A percentile compares a stretch with the other conserved stretches of the same genome.
phyloP scores from a whole-genome alignment of 2,797 vertebrate genomes.

The Lutjanus argentimaculatus region DNA sequence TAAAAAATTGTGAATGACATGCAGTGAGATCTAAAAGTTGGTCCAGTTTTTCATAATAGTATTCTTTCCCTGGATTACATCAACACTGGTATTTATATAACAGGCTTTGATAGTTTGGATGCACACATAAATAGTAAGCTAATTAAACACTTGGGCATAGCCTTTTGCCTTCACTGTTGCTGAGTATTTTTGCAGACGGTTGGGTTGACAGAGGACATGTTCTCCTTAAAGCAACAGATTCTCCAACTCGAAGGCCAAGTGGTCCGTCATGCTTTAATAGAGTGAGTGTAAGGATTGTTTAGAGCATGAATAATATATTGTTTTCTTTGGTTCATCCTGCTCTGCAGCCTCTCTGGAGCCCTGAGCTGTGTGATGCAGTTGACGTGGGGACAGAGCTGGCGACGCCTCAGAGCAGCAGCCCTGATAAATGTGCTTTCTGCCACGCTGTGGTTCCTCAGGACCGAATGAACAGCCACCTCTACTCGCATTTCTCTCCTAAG shows the following conservation, averaged over 20 bases:
- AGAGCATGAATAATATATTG: conserved; percentile 74
- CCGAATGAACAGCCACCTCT: conserved; percentile 95
- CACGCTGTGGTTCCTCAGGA: conserved; percentile 92
- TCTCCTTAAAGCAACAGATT: conserved; percentile 55
- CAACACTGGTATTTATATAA: conserved; percentile 35
- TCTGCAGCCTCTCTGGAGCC: conserved; percentile 93
- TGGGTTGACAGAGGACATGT: conserved; percentile 37
- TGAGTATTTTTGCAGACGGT: conserved; percentile 32
- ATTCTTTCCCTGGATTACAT: conserved; percentile 35
- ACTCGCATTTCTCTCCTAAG: conserved; percentile 92
- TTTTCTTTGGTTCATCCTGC: conserved; percentile 80
- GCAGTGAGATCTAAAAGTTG: conserved; percentile 50
- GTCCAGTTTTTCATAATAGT: conserved; percentile 25
- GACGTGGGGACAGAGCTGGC: conserved; percentile 78
- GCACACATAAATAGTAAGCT: conserved; percentile 51
- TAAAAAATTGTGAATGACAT: conserved; percentile 65
- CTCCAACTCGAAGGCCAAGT: conserved; percentile 29
- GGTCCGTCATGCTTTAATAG: conserved; percentile 33
- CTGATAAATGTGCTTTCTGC: conserved; percentile 94
- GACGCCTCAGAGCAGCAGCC: conserved; percentile 84
- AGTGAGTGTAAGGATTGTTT: conserved; percentile 58
- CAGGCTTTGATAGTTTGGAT: conserved; percentile 36
- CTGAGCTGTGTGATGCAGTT: conserved; percentile 84
- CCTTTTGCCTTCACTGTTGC: conserved; percentile 30
- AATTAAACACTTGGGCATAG: conserved; percentile 63